These are phyloP conservation scores for Tigriopus californicus DNA, from an alignment of 2,888 invertebrate species.

Conservation along the genomic window DNA sequence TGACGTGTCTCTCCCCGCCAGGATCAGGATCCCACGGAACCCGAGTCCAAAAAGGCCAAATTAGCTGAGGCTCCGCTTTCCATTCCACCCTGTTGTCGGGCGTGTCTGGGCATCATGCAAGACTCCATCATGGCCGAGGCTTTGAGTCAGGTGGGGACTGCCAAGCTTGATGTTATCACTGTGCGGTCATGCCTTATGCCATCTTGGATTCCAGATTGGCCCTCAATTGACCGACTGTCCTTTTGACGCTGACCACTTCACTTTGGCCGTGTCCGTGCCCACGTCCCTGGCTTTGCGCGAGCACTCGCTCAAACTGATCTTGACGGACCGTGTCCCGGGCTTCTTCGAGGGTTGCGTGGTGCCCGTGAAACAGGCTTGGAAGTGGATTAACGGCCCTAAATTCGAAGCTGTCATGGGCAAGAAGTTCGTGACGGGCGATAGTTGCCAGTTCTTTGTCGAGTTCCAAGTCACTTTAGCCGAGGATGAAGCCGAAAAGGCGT, in stretches of 20 bases:
- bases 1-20: no score
- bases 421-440: slow-evolving; percentile 37
- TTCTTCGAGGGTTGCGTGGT: slow-evolving; percentile 22
- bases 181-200: no score
- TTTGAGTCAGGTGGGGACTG: no score
- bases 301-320: slow-evolving; percentile 39
- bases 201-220: no score
- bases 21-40: no score
- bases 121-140: slow-evolving; percentile 28
- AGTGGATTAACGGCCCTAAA: slow-evolving; percentile 43
- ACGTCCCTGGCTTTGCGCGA: slow-evolving; percentile 45
- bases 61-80: no score
- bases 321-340: slow-evolving; percentile 26
- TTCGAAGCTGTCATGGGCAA: slow-evolving; percentile 38
- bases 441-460: slow-evolving; percentile 41
- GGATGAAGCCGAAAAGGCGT: slow-evolving; percentile 40
- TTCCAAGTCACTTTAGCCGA: slow-evolving; percentile 36
- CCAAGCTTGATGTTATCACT: no score
- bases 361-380: slow-evolving; percentile 53
- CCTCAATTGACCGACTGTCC: slow-evolving; percentile 21
- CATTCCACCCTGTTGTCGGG: slow-evolving; percentile 32
- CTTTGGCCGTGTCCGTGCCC: slow-evolving; percentile 50
- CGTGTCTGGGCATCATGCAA: slow-evolving; percentile 53
- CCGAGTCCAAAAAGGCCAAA: no score
- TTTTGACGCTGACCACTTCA: slow-evolving; percentile 45